Evolutionary conservation across 2,113 vertebrate genomes (phyloP), one percentile per base, ranked within the genome.

Genomic region (Brachyistius frenatus): DNA sequence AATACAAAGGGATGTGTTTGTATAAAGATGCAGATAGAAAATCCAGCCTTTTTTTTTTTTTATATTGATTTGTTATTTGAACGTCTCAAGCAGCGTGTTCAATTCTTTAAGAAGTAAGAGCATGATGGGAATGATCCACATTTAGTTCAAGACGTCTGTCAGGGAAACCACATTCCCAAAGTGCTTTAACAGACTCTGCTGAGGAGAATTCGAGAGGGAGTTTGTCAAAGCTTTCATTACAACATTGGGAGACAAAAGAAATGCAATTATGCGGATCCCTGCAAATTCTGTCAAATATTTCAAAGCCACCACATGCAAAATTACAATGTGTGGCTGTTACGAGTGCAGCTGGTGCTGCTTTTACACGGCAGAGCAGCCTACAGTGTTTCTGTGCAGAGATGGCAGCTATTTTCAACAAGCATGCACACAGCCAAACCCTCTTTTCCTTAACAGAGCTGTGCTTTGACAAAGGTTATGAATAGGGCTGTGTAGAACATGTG

Each of bases 141-240:
- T 44, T 44, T 44, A 44, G 41, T 44, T 44, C 41, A 44, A 44
- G 41, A 44, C 55, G 47, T 84, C 54, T 75, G 36, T 50, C 55
- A 23, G 62, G 66, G 11, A 33, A 54, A 58, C 31, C 44, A 23
- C 32, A 36, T 65, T 76, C 44, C 7, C 13, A 52, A 54, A 63
- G 16, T 60, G 53, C 54, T 56, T 16, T 44, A 64, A 49, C 44
- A 53, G n/a, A 10, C 30, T 47, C 13, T 47, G 31, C 14, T 33
- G 41, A 70, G 13, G 6, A 44, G 31, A 75, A 61, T 44, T 44
- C 10, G 41, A 44, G 41, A 44, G 41, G 41, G 41, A 11, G 10
- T 44, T 44, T 13, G 13, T 44, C 41, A 44, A 44, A 44, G 10
- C 41, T 44, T 44, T 11, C 41, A 44, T 44, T 44, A 44, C 41